Evolutionary conservation across 1,140 invertebrate species (phyloP), one percentile per base, ranked within the genome.

Genomic region (Pissodes strobi): DNA sequence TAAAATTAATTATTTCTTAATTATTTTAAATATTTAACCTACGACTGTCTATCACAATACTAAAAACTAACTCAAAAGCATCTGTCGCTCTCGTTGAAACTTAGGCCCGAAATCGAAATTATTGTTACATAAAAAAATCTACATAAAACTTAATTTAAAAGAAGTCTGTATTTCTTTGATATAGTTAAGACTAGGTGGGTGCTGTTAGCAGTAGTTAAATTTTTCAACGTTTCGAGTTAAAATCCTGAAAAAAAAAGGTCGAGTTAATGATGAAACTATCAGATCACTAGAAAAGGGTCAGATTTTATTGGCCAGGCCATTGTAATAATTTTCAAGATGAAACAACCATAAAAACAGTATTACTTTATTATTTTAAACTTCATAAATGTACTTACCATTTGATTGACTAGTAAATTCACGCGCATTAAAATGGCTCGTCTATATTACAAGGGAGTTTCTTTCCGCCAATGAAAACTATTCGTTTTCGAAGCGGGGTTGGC

Each of bases 381-480:
- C 8, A 0, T 41, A 18, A 19, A 43, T 10, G 41, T n/a, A n/a
- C 60, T 69, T 63, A 73, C 73, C 72, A 52, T 72, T 69, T 67
- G 72, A 75, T 74, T 75, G 74, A 75, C 74, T 75, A 75, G 74
- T 70, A 68, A 68, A 66, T 62, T 62, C 65, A 67, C 61, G 61
- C 41, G 67, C 39, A 41, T n/a, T n/a, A n/a, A 34, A 23, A 25
- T 63, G 51, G 38, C 22, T 60, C 34, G 38, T 39, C 30, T 43
- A 53, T 48, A 65, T 72, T 80, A 81, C 66, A 88, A 79, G 8
- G 86, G 86, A 19, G 86, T 88, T 76, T 90, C 88, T 78, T 90
- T 90, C 68, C 89, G 86, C 82, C 89, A 86, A 67, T 88, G 87
- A 71, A 89, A 84, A 70, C 86, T 88, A 75, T 86, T 86, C 18